These are phyloP conservation scores for Apodemia zela DNA, from an alignment of 2,888 invertebrate genomes.

Conservation along the genomic window DNA sequence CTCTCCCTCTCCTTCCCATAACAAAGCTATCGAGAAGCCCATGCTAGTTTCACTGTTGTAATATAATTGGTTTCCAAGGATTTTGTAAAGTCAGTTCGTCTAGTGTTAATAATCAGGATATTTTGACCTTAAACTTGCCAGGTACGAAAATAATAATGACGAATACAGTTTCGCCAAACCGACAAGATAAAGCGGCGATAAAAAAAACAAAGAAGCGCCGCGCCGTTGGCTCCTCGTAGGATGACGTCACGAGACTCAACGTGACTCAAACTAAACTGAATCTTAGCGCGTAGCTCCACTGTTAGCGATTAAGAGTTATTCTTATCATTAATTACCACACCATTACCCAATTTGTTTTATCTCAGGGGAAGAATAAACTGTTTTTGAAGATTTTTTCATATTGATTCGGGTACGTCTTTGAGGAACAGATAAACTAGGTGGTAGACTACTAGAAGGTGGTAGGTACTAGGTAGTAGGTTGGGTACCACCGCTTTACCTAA, in stretches of 20 bases:
- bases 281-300: not conserved
- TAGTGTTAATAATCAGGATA: not conserved
- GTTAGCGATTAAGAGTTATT: not conserved
- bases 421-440: no score
- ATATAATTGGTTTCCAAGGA: not conserved
- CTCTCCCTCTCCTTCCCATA: no score
- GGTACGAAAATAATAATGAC: conserved; percentile 15
- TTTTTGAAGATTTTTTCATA: no score
- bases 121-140: conserved; percentile 13
- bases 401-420: no score
- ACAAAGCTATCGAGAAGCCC: no score
- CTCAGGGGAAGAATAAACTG: no score
- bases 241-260: not conserved
- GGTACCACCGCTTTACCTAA: no score
- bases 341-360: no score
- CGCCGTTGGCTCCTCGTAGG: not conserved
- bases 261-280: conserved; percentile 6
- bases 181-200: conserved; percentile 10
- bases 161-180: conserved; percentile 13
- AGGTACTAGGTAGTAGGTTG: no score
- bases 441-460: no score
- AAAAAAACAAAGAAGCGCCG: conserved; percentile 14
- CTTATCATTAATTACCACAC: no score
- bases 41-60: not conserved
- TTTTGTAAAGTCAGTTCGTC: not conserved